Conservation (phyloP, 1,140 invertebrate species). For the Nixonia krombeini region DNA sequence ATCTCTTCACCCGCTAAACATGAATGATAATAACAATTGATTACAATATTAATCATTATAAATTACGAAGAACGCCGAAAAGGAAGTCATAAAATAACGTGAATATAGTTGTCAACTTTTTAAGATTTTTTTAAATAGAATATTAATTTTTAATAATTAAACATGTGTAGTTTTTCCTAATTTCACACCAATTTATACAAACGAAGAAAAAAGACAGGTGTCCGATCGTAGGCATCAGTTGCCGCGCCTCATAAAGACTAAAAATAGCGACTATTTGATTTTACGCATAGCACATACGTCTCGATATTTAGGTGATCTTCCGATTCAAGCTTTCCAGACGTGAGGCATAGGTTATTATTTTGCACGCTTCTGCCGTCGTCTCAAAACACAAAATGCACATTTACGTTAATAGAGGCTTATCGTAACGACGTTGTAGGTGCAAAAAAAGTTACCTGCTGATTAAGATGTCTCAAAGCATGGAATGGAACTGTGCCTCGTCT, state of each 20-base stretch:
- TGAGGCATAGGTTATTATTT: background rate
- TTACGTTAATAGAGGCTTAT: no score
- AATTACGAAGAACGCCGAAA: no score
- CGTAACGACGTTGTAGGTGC: no score
- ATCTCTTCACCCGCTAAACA: no score
- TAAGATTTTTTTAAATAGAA: no score
- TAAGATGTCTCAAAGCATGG: background rate
- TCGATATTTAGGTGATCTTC: slow-evolving; percentile 52
- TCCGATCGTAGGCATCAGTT: slow-evolving; percentile 48
- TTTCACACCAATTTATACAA: slow-evolving; percentile 46
- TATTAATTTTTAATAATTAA: no score
- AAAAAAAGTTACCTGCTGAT: background rate
- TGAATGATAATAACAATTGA: no score
- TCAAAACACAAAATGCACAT: background rate
- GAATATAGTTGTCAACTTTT: no score
- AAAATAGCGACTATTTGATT: slow-evolving; percentile 66
- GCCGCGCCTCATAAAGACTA: slow-evolving; percentile 50
- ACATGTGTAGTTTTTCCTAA: no score
- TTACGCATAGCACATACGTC: slow-evolving; percentile 55
- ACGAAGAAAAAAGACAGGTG: slow-evolving; percentile 57
- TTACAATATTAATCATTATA: no score
- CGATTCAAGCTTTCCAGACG: slow-evolving; percentile 7
- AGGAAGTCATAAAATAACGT: background rate
- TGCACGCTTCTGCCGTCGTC: background rate
- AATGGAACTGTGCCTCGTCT: background rate